A percentile compares a stretch with the other conserved stretches of the same genome.
phyloP scores from a whole-genome alignment of 35 echinoderm and acorn worm genomes.

The Anneissia japonica region DNA sequence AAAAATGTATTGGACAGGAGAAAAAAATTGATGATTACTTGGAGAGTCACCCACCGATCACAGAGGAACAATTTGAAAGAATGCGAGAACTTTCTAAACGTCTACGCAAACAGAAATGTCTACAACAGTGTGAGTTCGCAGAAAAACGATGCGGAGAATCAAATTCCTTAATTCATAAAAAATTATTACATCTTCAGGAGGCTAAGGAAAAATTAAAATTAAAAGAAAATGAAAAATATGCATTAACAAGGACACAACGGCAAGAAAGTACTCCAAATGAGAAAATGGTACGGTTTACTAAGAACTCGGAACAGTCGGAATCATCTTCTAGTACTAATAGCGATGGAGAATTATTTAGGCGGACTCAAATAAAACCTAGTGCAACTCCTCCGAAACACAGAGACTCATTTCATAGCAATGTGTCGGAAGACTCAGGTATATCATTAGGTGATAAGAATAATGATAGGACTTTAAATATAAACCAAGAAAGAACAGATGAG shows the following conservation, averaged over 20 bases:
- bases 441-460: slow-evolving; percentile 55
- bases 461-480: background rate
- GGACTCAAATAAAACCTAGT: background rate
- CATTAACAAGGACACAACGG: background rate
- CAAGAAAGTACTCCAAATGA: background rate
- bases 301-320: background rate
- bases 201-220: slow-evolving; percentile 7
- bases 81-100: slow-evolving; percentile 36
- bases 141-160: slow-evolving; percentile 62
- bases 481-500: background rate
- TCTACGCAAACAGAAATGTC: slow-evolving; percentile 57
- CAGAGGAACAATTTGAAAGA: slow-evolving; percentile 32
- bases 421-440: slow-evolving; percentile 82
- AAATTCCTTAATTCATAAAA: background rate
- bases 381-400: slow-evolving; percentile 20
- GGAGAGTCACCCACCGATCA: slow-evolving; percentile 40
- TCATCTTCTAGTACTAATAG: background rate
- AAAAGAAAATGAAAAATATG: background rate
- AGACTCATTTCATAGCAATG: slow-evolving; percentile 79
- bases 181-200: background rate
- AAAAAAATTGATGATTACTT: slow-evolving; percentile 54
- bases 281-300: background rate
- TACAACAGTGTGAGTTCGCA: slow-evolving; percentile 55
- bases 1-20: slow-evolving; percentile 42
- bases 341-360: background rate